Evolutionary conservation across 2,113 vertebrate genomes (phyloP).

Genomic region (Peromyscus californicus): DNA sequence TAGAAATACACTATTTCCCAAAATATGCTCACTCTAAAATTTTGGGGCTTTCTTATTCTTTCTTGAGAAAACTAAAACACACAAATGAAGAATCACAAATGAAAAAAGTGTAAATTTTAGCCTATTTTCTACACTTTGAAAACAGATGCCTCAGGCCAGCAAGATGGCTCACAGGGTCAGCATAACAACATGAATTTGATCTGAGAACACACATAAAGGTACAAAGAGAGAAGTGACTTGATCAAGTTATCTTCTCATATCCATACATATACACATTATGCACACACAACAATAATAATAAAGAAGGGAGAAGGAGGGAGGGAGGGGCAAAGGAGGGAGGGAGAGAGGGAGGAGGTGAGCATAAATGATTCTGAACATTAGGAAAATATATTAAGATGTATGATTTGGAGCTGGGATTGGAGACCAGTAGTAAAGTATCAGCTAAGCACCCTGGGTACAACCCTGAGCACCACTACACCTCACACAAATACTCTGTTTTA

Average conservation of each 20-base stretch:
- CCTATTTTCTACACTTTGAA: slow-evolving; percentile 30
- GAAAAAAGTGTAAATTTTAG: slow-evolving; percentile 43
- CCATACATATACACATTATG: background rate
- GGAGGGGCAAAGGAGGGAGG: background rate
- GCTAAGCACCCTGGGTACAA: background rate
- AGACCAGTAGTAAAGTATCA: background rate
- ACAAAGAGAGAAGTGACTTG: background rate
- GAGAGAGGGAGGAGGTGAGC: background rate
- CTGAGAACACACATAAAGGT: background rate
- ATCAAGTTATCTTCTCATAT: background rate
- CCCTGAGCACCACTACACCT: background rate
- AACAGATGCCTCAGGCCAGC: background rate
- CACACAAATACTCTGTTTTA: background rate
- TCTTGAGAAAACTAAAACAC: slow-evolving; percentile 36
- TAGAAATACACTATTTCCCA: slow-evolving; percentile 26
- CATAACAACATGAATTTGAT: background rate
- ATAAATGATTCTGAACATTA: background rate
- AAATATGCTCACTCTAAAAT: slow-evolving; percentile 32
- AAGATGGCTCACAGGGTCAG: background rate
- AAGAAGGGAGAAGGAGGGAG: background rate
- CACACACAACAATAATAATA: background rate
- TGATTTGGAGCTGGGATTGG: background rate
- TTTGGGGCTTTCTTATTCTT: slow-evolving; percentile 4
- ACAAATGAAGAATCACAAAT: slow-evolving; percentile 52
- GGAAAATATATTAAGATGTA: slow-evolving; percentile 18